A percentile compares a stretch with the other conserved stretches of the same genome.
phyloP scores from a whole-genome alignment of 2,797 vertebrate genomes.

The Taenioides sp. region DNA sequence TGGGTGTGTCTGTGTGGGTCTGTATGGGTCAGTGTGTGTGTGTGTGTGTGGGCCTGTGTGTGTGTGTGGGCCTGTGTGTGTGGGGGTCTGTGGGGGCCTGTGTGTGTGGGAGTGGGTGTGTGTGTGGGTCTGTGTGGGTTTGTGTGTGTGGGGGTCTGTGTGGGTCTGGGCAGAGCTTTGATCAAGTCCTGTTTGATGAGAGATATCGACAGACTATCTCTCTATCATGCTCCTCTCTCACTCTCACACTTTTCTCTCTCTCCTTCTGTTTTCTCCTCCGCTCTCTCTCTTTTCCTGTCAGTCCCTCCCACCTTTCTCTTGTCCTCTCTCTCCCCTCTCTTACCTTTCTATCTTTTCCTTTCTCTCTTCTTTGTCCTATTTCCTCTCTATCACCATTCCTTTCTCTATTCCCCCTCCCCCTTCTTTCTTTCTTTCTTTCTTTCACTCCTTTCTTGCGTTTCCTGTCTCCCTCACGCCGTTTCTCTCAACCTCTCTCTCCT shows the following conservation, averaged over 20 bases:
- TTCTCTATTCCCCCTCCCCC: not conserved
- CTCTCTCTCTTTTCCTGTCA: not conserved
- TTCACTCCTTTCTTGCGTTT: too few species aligned
- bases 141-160: too few species aligned
- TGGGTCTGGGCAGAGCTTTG: slow-evolving; percentile 66
- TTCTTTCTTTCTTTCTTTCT: not conserved
- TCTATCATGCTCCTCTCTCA: slow-evolving; percentile 36
- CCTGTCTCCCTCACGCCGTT: not conserved
- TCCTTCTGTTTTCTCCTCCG: not conserved
- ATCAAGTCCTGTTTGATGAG: slow-evolving; percentile 76
- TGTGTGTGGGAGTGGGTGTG: too few species aligned
- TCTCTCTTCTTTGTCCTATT: not conserved
- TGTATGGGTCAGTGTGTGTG: too few species aligned
- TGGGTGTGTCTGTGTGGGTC: too few species aligned
- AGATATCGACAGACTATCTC: slow-evolving; percentile 74
- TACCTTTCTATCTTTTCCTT: not conserved
- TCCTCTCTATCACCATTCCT: not conserved
- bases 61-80: too few species aligned
- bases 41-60: too few species aligned
- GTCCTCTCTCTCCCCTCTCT: not conserved
- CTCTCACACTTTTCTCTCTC: not conserved
- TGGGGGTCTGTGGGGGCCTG: too few species aligned
- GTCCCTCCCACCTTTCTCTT: not conserved
- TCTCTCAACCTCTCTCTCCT: not conserved
- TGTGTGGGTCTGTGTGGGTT: too few species aligned